Evolutionary conservation across 2,797 vertebrate species (phyloP), one percentile per base, ranked within the genome.

Genomic region (Anas acuta): DNA sequence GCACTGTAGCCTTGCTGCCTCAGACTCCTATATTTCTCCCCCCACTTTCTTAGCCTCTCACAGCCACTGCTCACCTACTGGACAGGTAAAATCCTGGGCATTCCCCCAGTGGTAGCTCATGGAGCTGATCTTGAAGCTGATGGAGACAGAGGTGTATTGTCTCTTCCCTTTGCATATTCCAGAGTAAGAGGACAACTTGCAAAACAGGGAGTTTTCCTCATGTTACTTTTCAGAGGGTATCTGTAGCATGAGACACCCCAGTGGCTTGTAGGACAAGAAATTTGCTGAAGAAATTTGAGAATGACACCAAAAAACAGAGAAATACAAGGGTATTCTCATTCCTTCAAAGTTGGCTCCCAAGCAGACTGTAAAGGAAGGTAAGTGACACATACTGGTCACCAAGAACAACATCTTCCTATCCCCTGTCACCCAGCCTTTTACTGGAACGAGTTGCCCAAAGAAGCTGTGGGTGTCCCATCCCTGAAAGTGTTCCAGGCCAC

Each of bases 301-400:
- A 26, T 37, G 7, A 26, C 61, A 85, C 51, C 57, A 53, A 65
- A 74, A 88, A 78, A 41, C 41, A 53, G 12, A 82, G 30, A 66
- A 74, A 45, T 20, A 39, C 13, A 13, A 74, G 11, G 22, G 6
- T 6, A 19, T 13, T 39, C 15, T 11, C 45, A 12, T 45, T 67
- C 4, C 26, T 81, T 83, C 37, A 81, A 81, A 18, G 19, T 6
- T 58, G 62, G 28, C 14, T 94, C 15, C 37, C 51, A 57, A 30
- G 28, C 9, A 64, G n/a, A 32, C 22, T 64, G 35, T 32, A 56
- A 85, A 65, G 53, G 60, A 76, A 89, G 33, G 35, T 0, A 3
- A 0, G 0, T 41, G 30, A 32, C 32, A 66, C 35, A 32, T 4
- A 22, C 25, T 12, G 8, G 7, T 67, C 53, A 7, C 5, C 13